Conservation (phyloP, 2,113 vertebrate species). For the Oncorhynchus mykiss region DNA sequence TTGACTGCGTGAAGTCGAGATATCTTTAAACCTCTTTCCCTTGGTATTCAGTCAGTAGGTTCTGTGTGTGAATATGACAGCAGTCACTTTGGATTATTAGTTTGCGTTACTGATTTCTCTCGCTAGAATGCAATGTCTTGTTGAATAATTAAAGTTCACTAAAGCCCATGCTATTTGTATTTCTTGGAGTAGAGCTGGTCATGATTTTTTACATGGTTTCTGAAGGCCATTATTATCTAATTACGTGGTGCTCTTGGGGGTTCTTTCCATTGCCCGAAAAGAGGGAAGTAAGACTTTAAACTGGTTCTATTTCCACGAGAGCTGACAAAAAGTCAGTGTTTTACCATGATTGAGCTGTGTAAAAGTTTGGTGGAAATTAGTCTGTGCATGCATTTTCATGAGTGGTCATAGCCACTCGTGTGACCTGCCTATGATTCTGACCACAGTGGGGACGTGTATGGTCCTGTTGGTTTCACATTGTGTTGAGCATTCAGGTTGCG, state of each 20-base stretch:
- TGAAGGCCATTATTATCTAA: neutral
- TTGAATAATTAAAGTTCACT: neutral
- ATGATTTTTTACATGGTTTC: neutral
- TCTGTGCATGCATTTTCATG: neutral
- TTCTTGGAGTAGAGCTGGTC: neutral
- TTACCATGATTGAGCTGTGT: neutral
- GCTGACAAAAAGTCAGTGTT: neutral
- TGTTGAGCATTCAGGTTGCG: neutral
- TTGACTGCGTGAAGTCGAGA: neutral
- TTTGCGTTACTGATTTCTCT: neutral
- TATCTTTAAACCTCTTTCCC: slow-evolving; percentile 5
- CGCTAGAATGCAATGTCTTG: neutral
- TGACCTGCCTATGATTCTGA: neutral
- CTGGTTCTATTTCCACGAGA: neutral
- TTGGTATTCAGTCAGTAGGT: neutral
- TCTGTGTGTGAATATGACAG: neutral
- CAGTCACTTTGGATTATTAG: neutral
- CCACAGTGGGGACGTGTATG: neutral
- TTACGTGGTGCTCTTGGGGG: neutral
- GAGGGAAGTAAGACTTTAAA: neutral
- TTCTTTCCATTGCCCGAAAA: neutral
- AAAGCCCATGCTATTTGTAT: neutral
- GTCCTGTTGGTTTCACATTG: neutral
- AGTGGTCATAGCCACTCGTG: neutral
- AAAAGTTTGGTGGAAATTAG: neutral